A percentile compares a stretch with the other conserved stretches of the same genome.
Conservation (phyloP, 2,888 invertebrate species). For the Melanchra persicariae region DNA sequence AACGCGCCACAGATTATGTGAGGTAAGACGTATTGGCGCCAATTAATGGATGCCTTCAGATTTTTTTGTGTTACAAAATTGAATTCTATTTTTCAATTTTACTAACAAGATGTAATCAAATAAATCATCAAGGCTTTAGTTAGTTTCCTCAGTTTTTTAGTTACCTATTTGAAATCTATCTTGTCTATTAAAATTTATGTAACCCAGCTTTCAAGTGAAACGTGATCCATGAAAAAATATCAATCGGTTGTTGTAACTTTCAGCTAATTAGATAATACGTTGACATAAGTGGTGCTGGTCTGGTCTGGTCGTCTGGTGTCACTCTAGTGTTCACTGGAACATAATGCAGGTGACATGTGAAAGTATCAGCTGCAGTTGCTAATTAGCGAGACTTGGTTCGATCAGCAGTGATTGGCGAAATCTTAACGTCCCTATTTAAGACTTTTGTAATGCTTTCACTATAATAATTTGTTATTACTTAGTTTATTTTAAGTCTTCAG, state of each 20-base stretch:
- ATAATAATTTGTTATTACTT: neutral
- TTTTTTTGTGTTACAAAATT: slow-evolving; percentile 2
- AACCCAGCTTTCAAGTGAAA: slow-evolving; percentile 28
- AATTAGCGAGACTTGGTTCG: slow-evolving; percentile 19
- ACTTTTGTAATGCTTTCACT: slow-evolving; percentile 36
- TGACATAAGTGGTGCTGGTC: slow-evolving; percentile 3
- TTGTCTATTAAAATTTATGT: slow-evolving; percentile 20
- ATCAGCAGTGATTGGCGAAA: slow-evolving; percentile 22
- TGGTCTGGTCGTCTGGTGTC: slow-evolving; percentile 2
- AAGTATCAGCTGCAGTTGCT: slow-evolving; percentile 38
- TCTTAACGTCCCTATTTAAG: slow-evolving; percentile 22
- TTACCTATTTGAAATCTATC: slow-evolving; percentile 9
- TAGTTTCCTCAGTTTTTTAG: slow-evolving; percentile 19
- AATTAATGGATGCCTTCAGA: slow-evolving; percentile 35
- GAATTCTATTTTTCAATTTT: slow-evolving; percentile 6
- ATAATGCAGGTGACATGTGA: slow-evolving; percentile 53
- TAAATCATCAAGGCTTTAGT: slow-evolving; percentile 11
- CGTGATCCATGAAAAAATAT: slow-evolving; percentile 30
- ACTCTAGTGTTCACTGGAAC: slow-evolving; percentile 3
- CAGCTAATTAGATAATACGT: slow-evolving; percentile 26
- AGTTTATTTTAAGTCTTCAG: neutral
- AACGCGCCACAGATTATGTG: slow-evolving; percentile 48
- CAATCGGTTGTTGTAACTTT: slow-evolving; percentile 22
- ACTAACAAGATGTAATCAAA: slow-evolving; percentile 15
- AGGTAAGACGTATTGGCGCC: slow-evolving; percentile 57